Percentiles rank a stretch among this genome's conserved stretches.
Evolutionary conservation across 2,888 invertebrate species (phyloP).

Genomic region (Volucella inflata): DNA sequence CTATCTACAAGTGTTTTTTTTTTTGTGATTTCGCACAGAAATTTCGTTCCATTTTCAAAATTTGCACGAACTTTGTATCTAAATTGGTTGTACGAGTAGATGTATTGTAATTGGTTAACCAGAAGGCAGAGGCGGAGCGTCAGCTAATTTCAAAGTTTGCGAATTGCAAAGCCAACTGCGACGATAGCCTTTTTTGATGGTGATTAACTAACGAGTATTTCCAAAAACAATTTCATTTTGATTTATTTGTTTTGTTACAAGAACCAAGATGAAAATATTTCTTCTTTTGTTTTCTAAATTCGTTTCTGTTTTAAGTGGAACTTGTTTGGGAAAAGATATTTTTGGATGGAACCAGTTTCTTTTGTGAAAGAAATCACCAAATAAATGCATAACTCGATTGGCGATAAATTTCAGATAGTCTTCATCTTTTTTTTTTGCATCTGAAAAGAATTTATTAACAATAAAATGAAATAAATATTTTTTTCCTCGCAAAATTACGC

Average conservation of each 20-base stretch:
- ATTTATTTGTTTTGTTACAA: background rate
- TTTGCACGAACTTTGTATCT: background rate
- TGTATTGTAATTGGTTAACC: too few species aligned
- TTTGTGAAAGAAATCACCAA: background rate
- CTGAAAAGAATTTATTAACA: slow-evolving; percentile 12
- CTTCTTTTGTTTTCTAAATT: background rate
- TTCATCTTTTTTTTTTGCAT: slow-evolving; percentile 1
- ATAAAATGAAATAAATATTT: background rate
- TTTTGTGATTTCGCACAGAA: too few species aligned
- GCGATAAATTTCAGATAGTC: background rate
- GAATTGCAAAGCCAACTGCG: too few species aligned
- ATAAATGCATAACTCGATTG: slow-evolving; percentile 7
- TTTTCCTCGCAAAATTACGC: background rate
- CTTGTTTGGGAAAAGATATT: slow-evolving; percentile 1
- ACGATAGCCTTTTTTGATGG: too few species aligned
- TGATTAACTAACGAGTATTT: too few species aligned
- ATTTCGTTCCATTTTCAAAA: too few species aligned
- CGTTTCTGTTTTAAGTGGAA: background rate
- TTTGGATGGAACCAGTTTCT: background rate
- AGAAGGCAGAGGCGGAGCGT: too few species aligned
- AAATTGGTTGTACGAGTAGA: too few species aligned
- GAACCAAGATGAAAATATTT: background rate
- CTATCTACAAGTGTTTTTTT: background rate
- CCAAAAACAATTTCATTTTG: too few species aligned
- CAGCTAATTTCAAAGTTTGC: too few species aligned